A percentile compares a stretch with the other conserved stretches of the same genome.
phyloP scores from a whole-genome alignment of 2,797 vertebrate species.

The Falco berigora region DNA sequence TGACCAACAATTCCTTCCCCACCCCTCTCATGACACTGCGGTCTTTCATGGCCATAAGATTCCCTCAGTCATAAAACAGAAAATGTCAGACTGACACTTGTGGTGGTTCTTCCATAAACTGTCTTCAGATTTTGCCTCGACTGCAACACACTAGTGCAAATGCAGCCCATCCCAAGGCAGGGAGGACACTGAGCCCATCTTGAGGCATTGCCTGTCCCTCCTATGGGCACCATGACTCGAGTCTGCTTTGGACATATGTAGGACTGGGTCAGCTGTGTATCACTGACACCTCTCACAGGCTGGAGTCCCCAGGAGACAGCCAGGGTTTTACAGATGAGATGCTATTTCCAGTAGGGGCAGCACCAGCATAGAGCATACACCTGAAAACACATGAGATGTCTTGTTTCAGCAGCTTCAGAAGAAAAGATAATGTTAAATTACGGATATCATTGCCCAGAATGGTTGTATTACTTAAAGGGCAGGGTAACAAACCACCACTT shows the following conservation, averaged over 20 bases:
- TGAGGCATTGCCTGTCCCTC: not conserved
- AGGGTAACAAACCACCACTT: not conserved
- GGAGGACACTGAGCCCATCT: not conserved
- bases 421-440: not conserved
- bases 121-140: not conserved
- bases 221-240: too few relatives aligned
- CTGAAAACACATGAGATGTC: not conserved
- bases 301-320: not conserved
- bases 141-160: not conserved
- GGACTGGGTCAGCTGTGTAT: not conserved
- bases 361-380: not conserved
- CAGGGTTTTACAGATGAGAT: not conserved
- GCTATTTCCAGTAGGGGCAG: not conserved
- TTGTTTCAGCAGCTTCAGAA: not conserved
- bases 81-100: not conserved
- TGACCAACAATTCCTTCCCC: not conserved
- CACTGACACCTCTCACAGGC: not conserved
- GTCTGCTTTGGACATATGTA: not conserved
- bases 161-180: not conserved
- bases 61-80: not conserved
- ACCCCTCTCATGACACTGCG: not conserved
- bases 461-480: not conserved
- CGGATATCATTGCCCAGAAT: not conserved
- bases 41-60: not conserved
- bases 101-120: not conserved